Evolutionary conservation across 2,888 invertebrate species (phyloP), one percentile per base, ranked within the genome.

Genomic region (Adelphocoris suturalis): DNA sequence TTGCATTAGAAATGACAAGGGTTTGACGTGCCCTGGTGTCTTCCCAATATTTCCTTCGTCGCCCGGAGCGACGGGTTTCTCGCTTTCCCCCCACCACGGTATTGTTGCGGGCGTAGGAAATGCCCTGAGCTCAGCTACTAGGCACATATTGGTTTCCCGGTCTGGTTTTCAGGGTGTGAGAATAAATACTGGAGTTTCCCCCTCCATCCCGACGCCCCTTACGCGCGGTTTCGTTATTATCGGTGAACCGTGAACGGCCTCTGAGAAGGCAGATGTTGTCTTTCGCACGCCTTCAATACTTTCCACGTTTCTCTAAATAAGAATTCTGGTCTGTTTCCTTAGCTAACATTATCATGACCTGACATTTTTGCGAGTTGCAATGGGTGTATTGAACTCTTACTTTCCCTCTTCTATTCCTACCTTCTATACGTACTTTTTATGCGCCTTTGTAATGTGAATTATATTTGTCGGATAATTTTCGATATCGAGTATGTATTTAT

Each of bases 1-100:
- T 86, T 86, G 86, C 86, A 86, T 86, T 86, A 86, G 86, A 86
- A 86, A 86, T 75, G 86, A 86, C 86, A 76, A 48, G 86, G 86
- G 86, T 86, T 86, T 86, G 86, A 86, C 86, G 68, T 76, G 52
- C 48, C 76, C 48, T 28, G 55, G 75, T 75, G 86, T 86, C 86
- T 86, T 86, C 47, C 86, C 86, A 86, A 86, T 86, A 86, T 86
- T 52, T 55, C 27, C 23, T 68, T 11, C 9, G 46, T 78, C 46
- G 78, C 14, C 28, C 13, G 78, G 78, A 46, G 78, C 27, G 46
- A 80, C 78, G 37, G n/a, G 16, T 78, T 19, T 78, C 78, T 9
- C 46, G 14, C 76, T 28, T 75, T 28, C 28, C 76, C 28, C 28
- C 9, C 16, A 5, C 37, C 27, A 4, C 23, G 23, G 82, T 82